Evolutionary conservation across 2,113 vertebrate genomes (phyloP).

Genomic region (Mesoclemmys tuberculata): DNA sequence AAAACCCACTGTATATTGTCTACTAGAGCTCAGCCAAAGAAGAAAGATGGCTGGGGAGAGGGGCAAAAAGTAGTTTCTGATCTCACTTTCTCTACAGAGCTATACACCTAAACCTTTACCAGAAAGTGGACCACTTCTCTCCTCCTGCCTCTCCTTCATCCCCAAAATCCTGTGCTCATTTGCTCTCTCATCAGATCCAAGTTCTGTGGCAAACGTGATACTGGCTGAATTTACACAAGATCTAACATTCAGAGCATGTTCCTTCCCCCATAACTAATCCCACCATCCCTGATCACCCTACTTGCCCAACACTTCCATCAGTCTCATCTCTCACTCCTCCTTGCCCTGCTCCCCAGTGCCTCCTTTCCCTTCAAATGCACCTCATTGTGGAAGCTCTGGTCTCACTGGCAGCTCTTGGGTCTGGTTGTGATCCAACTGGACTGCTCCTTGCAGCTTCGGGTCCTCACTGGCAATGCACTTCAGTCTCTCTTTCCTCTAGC

Average conservation of each 20-base stretch:
- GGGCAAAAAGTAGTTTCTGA: neutral
- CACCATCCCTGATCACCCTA: neutral
- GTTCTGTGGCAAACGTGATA: fast-evolving
- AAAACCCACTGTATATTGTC: neutral
- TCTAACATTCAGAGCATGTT: fast-evolving
- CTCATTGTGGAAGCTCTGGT: conserved; percentile 65
- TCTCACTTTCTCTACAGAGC: fast-evolving
- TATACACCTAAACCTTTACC: fast-evolving
- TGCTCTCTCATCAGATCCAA: neutral
- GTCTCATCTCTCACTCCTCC: neutral
- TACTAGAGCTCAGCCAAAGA: conserved; percentile 17
- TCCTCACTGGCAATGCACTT: fast-evolving
- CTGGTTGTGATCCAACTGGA: neutral
- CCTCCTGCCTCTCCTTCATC: neutral
- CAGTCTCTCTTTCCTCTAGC: fast-evolving
- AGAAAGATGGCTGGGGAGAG: neutral
- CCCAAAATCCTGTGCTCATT: fast-evolving
- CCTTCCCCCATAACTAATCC: fast-evolving
- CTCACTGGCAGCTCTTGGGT: conserved; percentile 18
- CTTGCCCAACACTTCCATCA: neutral
- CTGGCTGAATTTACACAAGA: neutral
- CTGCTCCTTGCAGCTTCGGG: neutral
- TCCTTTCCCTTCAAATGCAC: neutral
- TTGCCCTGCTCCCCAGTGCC: neutral
- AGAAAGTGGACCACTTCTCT: fast-evolving